A percentile compares a stretch with the other conserved stretches of the same genome.
Evolutionary conservation across 2,888 invertebrate genomes (phyloP).

Genomic region (Isotomurus palustris): DNA sequence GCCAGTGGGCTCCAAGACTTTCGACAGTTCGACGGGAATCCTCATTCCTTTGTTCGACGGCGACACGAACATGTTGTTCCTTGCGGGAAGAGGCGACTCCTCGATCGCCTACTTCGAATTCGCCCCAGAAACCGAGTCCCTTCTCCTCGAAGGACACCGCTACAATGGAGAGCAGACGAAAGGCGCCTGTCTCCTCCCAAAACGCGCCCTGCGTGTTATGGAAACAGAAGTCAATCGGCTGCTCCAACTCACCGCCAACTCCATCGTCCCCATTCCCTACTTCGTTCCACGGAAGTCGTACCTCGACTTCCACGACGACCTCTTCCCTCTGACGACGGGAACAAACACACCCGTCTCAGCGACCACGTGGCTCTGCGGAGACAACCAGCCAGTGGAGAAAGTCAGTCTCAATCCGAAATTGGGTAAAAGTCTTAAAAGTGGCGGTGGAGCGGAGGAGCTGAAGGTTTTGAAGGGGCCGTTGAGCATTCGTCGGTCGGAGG

Average conservation of each 20-base stretch:
- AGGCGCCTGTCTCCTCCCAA: slow-evolving; percentile 87
- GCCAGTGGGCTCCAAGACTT: slow-evolving; percentile 51
- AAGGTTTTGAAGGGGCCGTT: slow-evolving; percentile 28
- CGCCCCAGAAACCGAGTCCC: slow-evolving; percentile 74
- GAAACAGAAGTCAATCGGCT: slow-evolving; percentile 91
- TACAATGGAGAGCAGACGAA: slow-evolving; percentile 73
- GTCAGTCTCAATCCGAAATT: slow-evolving; percentile 73
- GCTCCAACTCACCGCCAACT: slow-evolving; percentile 75
- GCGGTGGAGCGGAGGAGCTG: slow-evolving; percentile 1
- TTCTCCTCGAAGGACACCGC: slow-evolving; percentile 70
- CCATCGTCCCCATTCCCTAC: slow-evolving; percentile 89
- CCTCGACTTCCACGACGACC: slow-evolving; percentile 87
- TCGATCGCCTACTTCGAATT: slow-evolving; percentile 87
- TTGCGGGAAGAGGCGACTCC: slow-evolving; percentile 91
- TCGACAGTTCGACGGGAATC: slow-evolving; percentile 55
- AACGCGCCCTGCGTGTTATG: slow-evolving; percentile 91
- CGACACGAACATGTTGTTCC: slow-evolving; percentile 91
- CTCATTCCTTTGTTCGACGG: slow-evolving; percentile 88
- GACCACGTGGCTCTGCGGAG: slow-evolving; percentile 74
- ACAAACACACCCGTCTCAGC: slow-evolving; percentile 73
- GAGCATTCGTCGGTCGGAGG: slow-evolving; percentile 40
- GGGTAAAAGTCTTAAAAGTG: slow-evolving; percentile 53
- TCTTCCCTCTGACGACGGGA: slow-evolving; percentile 87
- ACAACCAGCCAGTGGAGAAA: slow-evolving; percentile 69
- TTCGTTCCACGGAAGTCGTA: slow-evolving; percentile 91